Evolutionary conservation across 2,797 vertebrate genomes (phyloP).

Genomic region (Ispidina picta): DNA sequence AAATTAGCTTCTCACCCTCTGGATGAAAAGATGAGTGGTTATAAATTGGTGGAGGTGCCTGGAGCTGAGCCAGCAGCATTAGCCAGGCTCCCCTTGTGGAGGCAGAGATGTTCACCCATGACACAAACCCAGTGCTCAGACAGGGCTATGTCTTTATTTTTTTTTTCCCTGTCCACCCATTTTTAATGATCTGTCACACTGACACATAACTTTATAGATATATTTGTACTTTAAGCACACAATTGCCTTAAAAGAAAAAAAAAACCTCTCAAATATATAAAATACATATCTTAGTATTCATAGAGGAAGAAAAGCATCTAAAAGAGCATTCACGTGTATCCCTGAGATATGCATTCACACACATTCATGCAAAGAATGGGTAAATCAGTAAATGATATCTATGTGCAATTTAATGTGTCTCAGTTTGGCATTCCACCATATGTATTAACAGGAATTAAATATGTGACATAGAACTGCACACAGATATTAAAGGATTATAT

Average conservation of each 20-base stretch:
- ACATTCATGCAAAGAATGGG: neutral
- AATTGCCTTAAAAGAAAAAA: neutral
- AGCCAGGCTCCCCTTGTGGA: rapidly evolving
- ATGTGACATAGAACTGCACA: neutral
- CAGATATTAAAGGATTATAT: neutral
- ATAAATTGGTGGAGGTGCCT: neutral
- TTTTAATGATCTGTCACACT: neutral
- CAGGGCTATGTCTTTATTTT: neutral
- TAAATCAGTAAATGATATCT: neutral
- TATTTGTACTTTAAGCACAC: neutral
- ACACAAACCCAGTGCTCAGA: neutral
- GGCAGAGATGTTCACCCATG: neutral
- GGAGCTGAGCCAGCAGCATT: neutral
- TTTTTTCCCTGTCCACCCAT: rapidly evolving
- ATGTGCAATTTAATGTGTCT: neutral
- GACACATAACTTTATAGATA: neutral
- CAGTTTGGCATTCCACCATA: neutral
- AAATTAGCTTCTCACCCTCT: neutral
- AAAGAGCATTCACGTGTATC: neutral
- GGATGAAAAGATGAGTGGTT: neutral
- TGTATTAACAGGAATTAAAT: neutral
- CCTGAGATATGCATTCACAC: neutral
- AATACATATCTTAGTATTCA: neutral
- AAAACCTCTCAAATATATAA: neutral
- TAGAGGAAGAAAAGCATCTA: neutral